Percentiles rank a stretch among this genome's conserved stretches.
Conservation (phyloP, 2,113 vertebrate genomes). For the Leucopsar rothschildi region DNA sequence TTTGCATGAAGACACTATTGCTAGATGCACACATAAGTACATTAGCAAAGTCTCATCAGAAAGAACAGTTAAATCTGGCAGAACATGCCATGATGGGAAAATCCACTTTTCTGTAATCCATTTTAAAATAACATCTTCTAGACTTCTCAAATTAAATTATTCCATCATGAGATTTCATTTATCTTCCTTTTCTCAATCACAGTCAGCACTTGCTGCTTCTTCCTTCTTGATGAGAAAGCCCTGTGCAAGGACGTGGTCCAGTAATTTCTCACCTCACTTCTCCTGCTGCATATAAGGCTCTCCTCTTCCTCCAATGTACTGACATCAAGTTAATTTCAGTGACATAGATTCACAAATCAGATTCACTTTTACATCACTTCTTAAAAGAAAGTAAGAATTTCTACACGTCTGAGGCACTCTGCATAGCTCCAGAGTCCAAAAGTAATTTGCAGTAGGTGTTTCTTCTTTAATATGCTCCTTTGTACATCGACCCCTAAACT, state of each 20-base stretch:
- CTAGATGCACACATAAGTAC: accelerated
- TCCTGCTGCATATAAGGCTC: neutral
- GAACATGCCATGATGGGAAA: neutral
- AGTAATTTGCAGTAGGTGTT: neutral
- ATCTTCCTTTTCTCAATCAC: neutral
- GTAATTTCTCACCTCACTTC: neutral
- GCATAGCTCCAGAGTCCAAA: neutral
- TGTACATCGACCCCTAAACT: neutral
- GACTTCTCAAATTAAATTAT: neutral
- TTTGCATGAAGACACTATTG: neutral
- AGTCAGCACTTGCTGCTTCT: neutral
- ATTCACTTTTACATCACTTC: neutral
- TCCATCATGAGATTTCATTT: neutral
- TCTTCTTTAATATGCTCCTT: neutral
- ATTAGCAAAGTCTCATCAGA: neutral
- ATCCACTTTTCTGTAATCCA: neutral
- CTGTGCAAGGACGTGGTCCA: neutral
- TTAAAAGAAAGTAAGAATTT: neutral
- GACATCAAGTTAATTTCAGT: neutral
- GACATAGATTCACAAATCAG: neutral
- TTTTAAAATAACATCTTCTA: neutral
- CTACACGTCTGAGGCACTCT: accelerated
- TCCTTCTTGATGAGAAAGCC: neutral
- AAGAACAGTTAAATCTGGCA: neutral
- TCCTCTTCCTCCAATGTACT: neutral